These are phyloP conservation scores for Mythimna loreyi DNA, from an alignment of 2,888 invertebrate genomes.

Conservation along the genomic window DNA sequence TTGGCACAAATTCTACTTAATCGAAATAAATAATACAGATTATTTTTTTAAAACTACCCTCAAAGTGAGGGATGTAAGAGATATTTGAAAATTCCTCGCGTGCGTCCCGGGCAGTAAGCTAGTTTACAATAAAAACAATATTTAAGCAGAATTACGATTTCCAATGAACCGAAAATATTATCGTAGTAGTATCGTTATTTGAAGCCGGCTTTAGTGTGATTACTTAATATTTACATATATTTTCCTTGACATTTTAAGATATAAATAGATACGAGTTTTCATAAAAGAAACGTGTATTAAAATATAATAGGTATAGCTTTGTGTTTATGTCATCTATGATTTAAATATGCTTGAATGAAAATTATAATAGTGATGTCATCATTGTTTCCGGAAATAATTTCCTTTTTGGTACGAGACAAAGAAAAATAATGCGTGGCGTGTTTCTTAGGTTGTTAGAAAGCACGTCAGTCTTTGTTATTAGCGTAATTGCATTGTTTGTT, in stretches of 20 bases:
- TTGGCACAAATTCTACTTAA: too few species aligned
- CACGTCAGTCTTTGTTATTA: neutral
- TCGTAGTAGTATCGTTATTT: too few species aligned
- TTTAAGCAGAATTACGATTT: neutral
- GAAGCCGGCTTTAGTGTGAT: neutral
- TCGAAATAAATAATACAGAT: too few species aligned
- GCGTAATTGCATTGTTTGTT: conserved; percentile 8
- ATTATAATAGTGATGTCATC: neutral
- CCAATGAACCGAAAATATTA: neutral
- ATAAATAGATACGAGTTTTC: conserved; percentile 24
- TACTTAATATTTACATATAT: conserved; percentile 35
- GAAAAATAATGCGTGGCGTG: neutral
- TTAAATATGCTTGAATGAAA: conserved; percentile 18
- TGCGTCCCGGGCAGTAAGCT: neutral
- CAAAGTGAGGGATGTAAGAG: too few species aligned
- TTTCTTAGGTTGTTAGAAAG: neutral
- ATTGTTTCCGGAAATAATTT: conserved; percentile 19
- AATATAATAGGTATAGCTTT: neutral
- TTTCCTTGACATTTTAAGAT: conserved; percentile 62
- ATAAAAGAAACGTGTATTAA: conserved; percentile 10
- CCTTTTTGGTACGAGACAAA: conserved; percentile 8
- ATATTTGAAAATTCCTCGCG: too few species aligned
- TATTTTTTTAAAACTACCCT: too few species aligned
- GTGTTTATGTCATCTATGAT: neutral
- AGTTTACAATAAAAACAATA: conserved; percentile 11